Evolutionary conservation across 1,140 invertebrate genomes (phyloP), one percentile per base, ranked within the genome.

Genomic region (Rhyzopertha dominica): DNA sequence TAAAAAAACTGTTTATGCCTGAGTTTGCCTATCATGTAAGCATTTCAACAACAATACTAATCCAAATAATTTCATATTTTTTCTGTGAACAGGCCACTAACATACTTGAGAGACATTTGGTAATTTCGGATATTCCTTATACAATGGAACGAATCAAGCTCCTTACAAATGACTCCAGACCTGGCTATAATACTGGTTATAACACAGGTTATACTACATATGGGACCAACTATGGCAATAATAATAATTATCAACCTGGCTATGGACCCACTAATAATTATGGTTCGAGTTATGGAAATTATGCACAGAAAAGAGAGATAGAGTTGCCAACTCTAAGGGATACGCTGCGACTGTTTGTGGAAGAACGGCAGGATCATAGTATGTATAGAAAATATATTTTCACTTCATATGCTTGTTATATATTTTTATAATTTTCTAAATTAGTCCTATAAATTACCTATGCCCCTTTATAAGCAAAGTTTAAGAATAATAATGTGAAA

Each of bases 1-100:
- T 85, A 63, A 90, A 89, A 66, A 89, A 88, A 61, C 68, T 92
- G 7, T 89, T 89, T 53, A 88, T 86, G 80, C 74, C 76, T 29
- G 81, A 86, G 26, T 90, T 78, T 66, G 73, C 77, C 29, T 89
- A 90, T 67, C 84, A 87, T 63, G 88, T 91, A 72, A 81, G 80
- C 73, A 47, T 42, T 29, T n/a, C 20, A 18, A 34, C n/a, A 18
- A 12, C 25, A 16, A 35, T 10, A 17, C n/a, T 12, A n/a, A 16
- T 30, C 16, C 17, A 19, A 41, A 7, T 39, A 18, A 5, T 5
- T 35, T 4, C n/a, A 29, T 41, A 29, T 40, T 7, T 19, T 17
- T 3, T 7, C 4, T 40, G 5, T 35, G 72, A 73, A 9, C 58
- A 89, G 86, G 80, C 81, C 0, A 80, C 80, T 45, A 80, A 84